phyloP scores from a whole-genome alignment of 2,888 invertebrate genomes.

The Philereme vetulata region DNA sequence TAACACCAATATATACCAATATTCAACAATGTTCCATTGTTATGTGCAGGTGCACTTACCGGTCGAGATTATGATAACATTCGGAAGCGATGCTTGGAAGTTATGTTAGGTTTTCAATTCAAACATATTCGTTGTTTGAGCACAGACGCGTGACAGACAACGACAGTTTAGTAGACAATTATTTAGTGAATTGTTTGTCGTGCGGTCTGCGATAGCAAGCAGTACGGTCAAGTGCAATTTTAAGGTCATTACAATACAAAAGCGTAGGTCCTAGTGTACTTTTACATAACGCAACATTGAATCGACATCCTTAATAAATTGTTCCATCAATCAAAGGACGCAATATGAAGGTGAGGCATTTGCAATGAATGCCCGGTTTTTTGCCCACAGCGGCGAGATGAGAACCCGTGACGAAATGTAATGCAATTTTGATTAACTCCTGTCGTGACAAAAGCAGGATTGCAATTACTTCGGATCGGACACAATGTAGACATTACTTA shows the following conservation, averaged over 20 bases:
- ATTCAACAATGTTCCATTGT: constrained; percentile 67
- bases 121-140: constrained; percentile 17
- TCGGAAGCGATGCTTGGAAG: constrained; percentile 29
- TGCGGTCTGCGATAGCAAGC: constrained; percentile 7
- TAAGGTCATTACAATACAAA: constrained; percentile 1
- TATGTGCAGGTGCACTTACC: constrained; percentile 59
- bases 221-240: constrained; percentile 1
- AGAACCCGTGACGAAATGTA: constrained; percentile 69
- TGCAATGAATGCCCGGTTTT: constrained; percentile 58
- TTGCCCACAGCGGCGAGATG: constrained; percentile 44
- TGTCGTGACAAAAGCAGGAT: constrained; percentile 51
- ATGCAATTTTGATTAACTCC: constrained; percentile 80
- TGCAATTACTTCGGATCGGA: constrained; percentile 50
- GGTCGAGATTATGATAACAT: constrained; percentile 40
- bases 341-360: constrained; percentile 54
- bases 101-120: constrained; percentile 25
- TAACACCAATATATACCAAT: constrained; percentile 55
- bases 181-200: too few species aligned
- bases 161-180: too few species aligned
- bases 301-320: constrained; percentile 44
- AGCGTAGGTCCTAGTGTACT: neutral
- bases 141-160: neutral
- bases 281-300: constrained; percentile 20
- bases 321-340: constrained; percentile 64
- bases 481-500: constrained; percentile 70